Evolutionary conservation across 2,113 vertebrate species (phyloP), one percentile per base, ranked within the genome.

Genomic region (Phoxinus phoxinus): DNA sequence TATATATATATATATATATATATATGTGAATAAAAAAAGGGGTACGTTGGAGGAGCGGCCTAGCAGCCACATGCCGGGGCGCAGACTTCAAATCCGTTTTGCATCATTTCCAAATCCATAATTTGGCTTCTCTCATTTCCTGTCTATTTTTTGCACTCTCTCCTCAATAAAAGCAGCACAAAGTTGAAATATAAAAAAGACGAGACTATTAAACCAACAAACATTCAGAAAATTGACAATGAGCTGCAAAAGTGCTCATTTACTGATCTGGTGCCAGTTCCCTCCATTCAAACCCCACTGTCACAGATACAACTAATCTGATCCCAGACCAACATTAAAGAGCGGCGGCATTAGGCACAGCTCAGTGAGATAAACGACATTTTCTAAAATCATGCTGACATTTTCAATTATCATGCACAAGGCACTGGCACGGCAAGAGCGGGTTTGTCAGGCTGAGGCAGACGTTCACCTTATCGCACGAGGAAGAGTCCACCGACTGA

Each of bases 371-470:
- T 94, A 95, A 95, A 95, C 94, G 92, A 93, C 94, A 94, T 94
- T 95, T 95, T 89, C 90, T 89, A 91, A 94, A 94, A 94, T 93
- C 92, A 92, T 87, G 90, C 92, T 94, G 94, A 95, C 93, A 95
- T 95, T 94, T 95, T 88, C 94, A 92, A 92, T 95, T 95, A 95
- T 95, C 94, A 88, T 93, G 94, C 92, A 92, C 88, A 91, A 93
- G 93, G 92, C 94, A 94, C 88, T 90, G 93, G 91, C 87, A 87
- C 88, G 92, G 92, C 87, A 91, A 93, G 92, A 93, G 93, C 89
- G 88, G 92, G 91, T 92, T 94, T 94, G 94, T 95, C 95, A 94
- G 92, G 94, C 93, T 94, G 92, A 90, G 89, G 90, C 92, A 94
- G 93, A 94, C 93, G 93, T 91, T 91, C 92, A 92, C 94, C 94